Conservation (phyloP, 2,888 invertebrate species). For the Sicus ferrugineus region DNA sequence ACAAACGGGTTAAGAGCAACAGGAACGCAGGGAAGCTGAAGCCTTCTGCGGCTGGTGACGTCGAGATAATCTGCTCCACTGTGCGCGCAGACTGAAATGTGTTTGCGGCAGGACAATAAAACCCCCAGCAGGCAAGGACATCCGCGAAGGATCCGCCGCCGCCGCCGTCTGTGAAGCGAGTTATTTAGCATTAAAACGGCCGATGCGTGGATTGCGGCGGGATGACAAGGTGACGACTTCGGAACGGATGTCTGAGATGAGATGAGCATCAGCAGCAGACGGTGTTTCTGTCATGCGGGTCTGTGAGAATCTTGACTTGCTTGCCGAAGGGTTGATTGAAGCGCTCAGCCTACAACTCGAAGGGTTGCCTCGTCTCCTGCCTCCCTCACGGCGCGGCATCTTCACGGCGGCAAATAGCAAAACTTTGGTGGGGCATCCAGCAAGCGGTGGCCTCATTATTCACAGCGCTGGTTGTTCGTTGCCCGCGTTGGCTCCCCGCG, state of each 20-base stretch:
- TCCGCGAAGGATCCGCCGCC: not conserved
- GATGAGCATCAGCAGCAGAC: too few relatives aligned
- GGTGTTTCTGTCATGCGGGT: too few relatives aligned
- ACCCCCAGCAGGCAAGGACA: not conserved
- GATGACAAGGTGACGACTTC: not conserved
- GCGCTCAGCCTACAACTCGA: not conserved
- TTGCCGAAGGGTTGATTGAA: not conserved
- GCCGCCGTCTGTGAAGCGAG: not conserved
- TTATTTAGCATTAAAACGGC: not conserved
- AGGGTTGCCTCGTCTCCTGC: slow-evolving; percentile 1
- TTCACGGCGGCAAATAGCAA: too few relatives aligned
- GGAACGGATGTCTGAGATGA: not conserved
- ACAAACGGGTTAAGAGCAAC: not conserved
- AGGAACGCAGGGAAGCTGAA: not conserved
- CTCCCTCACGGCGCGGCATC: too few relatives aligned
- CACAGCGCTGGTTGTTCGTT: too few relatives aligned
- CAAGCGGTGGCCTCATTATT: too few relatives aligned
- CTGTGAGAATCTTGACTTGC: not conserved
- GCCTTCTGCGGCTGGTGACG: not conserved
- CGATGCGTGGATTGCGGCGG: not conserved
- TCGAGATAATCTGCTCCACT: slow-evolving; percentile 11
- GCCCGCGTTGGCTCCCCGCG: too few relatives aligned
- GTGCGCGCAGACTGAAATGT: not conserved
- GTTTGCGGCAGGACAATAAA: not conserved
- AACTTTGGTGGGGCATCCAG: too few relatives aligned